Conservation (phyloP, 2,113 vertebrate species). For the Micronycteris hirsuta region DNA sequence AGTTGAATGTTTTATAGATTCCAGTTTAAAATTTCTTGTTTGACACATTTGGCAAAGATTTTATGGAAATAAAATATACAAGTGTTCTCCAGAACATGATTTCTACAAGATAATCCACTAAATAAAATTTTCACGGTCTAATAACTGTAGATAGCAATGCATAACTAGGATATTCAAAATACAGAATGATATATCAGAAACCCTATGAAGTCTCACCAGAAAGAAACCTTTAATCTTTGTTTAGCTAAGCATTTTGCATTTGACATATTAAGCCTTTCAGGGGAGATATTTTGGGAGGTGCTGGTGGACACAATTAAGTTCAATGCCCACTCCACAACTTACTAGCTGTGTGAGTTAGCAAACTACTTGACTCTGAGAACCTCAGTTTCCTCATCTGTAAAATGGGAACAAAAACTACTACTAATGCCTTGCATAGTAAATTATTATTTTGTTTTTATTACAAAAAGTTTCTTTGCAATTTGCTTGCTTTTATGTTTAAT, state of each 20-base stretch:
- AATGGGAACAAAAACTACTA: background rate
- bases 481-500: background rate
- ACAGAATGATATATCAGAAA: background rate
- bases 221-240: background rate
- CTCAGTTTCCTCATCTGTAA: background rate
- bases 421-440: background rate
- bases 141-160: background rate
- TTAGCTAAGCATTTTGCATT: background rate
- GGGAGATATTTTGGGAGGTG: background rate
- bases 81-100: background rate
- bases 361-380: background rate
- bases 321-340: background rate
- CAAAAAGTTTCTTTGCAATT: background rate
- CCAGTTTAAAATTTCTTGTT: background rate
- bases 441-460: background rate
- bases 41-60: background rate
- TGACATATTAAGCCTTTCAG: background rate
- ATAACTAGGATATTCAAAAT: background rate
- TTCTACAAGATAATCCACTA: background rate
- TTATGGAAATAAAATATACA: background rate
- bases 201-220: background rate
- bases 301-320: background rate
- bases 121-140: background rate
- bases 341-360: background rate
- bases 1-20: background rate